These are phyloP conservation scores for Eurytoma californica DNA, from an alignment of 2,888 invertebrate species.

Conservation along the genomic window DNA sequence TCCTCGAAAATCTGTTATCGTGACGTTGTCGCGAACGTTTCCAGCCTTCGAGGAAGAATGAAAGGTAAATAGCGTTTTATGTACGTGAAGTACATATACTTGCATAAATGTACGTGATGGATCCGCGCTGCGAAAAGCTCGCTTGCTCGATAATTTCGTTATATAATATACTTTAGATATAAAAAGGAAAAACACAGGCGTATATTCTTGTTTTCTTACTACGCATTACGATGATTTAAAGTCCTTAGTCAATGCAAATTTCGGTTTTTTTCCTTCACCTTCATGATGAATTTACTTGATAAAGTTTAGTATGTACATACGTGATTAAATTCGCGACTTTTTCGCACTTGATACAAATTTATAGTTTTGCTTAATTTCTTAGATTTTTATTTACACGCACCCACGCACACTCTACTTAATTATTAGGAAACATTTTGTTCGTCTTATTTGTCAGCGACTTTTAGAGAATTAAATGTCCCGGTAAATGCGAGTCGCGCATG, in stretches of 20 bases:
- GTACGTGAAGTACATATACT: not conserved
- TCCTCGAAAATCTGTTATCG: conserved; percentile 3
- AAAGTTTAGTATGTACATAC: conserved; percentile 40
- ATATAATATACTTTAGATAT: not conserved
- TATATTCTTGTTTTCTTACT: conserved; percentile 24
- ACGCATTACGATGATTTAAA: conserved; percentile 12
- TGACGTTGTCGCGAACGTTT: not conserved
- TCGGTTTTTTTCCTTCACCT: not conserved
- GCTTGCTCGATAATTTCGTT: conserved; percentile 14
- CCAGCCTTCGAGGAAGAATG: not conserved
- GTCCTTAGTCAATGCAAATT: not conserved
- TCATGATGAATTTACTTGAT: conserved; percentile 1
- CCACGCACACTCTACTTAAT: conserved; percentile 59
- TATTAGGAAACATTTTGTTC: conserved; percentile 68
- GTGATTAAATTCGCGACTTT: conserved; percentile 35
- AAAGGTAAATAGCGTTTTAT: conserved; percentile 20
- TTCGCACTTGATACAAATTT: conserved; percentile 13
- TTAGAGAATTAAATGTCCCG: conserved; percentile 45
- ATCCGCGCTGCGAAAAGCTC: conserved; percentile 19
- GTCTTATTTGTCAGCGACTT: conserved; percentile 64
- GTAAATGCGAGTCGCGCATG: conserved; percentile 19
- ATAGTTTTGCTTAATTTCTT: conserved; percentile 35
- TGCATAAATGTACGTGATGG: conserved; percentile 4
- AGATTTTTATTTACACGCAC: conserved; percentile 7
- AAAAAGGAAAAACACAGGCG: conserved; percentile 32